Conservation (phyloP, 2,888 invertebrate genomes). For the Acanthosoma haemorrhoidale region DNA sequence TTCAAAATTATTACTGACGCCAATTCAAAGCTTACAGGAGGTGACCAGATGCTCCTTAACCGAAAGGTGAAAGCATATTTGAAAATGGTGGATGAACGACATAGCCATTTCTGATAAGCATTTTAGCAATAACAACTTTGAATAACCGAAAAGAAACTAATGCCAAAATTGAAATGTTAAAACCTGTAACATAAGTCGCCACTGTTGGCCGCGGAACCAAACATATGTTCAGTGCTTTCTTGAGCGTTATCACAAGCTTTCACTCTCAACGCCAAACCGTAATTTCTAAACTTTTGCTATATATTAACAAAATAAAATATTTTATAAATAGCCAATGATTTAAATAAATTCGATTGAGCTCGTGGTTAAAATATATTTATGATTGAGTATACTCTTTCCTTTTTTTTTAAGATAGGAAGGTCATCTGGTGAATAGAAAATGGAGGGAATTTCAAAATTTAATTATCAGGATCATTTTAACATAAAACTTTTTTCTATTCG, state of each 20-base stretch:
- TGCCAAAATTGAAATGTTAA: not conserved
- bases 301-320: no score
- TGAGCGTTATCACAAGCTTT: not conserved
- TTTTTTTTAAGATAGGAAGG: no score
- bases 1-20: constrained; percentile 14
- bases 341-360: no score
- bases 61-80: not conserved
- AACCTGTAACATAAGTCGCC: constrained; percentile 1
- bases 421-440: no score
- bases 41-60: constrained; percentile 17
- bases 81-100: not conserved
- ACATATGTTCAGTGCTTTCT: constrained; percentile 18
- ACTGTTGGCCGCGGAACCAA: constrained; percentile 25
- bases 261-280: no score
- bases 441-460: no score
- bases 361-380: no score
- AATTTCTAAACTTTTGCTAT: no score
- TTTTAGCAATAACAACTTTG: not conserved
- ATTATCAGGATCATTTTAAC: no score
- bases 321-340: no score
- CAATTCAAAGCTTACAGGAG: not conserved
- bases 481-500: no score
- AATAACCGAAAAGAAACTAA: not conserved
- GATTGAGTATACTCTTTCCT: no score
- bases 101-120: constrained; percentile 16